Evolutionary conservation across 2,797 vertebrate genomes (phyloP).

Genomic region (Hyperoplus immaculatus): DNA sequence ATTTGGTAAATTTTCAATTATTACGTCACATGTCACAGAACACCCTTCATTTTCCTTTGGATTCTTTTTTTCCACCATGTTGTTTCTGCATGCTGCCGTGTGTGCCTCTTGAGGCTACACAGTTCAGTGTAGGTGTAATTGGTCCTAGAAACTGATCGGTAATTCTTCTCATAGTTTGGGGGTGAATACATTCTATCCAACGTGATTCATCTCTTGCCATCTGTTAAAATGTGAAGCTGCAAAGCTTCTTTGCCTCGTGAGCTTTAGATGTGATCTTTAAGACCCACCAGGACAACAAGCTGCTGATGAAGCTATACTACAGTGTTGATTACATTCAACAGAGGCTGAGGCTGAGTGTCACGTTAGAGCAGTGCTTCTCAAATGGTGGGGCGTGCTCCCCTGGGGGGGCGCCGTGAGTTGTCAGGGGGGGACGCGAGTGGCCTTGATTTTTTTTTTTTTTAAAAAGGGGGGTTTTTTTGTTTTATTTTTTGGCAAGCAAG

Average conservation of each 20-base stretch:
- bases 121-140: constrained; percentile 28
- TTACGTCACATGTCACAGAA: constrained; percentile 15
- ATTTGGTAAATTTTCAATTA: constrained; percentile 18
- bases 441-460: no score
- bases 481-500: no score
- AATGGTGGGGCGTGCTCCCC: no score
- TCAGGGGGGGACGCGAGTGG: no score
- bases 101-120: constrained; percentile 30
- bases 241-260: constrained; percentile 22
- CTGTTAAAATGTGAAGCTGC: constrained; percentile 34
- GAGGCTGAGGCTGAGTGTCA: constrained; percentile 26
- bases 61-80: constrained; percentile 4
- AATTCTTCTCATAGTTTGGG: constrained; percentile 21
- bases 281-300: constrained; percentile 10
- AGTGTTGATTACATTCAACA: constrained; percentile 17
- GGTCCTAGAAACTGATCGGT: constrained; percentile 33
- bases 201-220: constrained; percentile 29
- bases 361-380: no score
- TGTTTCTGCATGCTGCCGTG: constrained; percentile 10
- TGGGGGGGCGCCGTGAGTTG: no score
- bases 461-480: no score
- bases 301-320: not conserved
- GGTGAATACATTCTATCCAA: constrained; percentile 6
- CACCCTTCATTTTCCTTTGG: not conserved
- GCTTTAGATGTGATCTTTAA: constrained; percentile 31